Conservation (phyloP, 2,888 invertebrate species). For the Eueremaeus valkanovi region DNA sequence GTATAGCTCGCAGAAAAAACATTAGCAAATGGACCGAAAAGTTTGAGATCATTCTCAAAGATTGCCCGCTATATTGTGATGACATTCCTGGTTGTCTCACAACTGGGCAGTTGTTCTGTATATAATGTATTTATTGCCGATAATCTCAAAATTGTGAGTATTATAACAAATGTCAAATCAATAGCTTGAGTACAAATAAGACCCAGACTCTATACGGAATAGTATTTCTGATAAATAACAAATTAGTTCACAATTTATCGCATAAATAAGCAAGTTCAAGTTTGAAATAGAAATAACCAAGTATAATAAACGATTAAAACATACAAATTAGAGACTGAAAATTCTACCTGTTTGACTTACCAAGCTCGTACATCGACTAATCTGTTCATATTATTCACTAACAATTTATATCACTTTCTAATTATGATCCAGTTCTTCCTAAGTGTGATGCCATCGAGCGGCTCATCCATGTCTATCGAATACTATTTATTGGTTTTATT, state of each 20-base stretch:
- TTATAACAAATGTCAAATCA: not conserved
- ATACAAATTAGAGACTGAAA: too few species aligned
- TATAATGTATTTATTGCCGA: constrained; percentile 88
- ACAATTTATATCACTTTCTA: too few species aligned
- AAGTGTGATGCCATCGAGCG: not conserved
- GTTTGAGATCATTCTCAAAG: constrained; percentile 12
- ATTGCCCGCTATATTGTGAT: constrained; percentile 59
- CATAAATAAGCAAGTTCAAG: too few species aligned
- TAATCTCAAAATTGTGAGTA: constrained; percentile 68
- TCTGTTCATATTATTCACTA: too few species aligned
- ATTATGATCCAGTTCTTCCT: not conserved
- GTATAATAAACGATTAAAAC: too few species aligned
- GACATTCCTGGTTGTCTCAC: constrained; percentile 80
- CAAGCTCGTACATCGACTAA: too few species aligned
- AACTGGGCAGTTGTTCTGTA: constrained; percentile 91
- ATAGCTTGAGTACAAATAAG: not conserved
- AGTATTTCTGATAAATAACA: too few species aligned
- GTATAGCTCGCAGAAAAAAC: constrained; percentile 36
- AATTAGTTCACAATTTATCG: too few species aligned
- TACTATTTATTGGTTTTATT: constrained; percentile 29
- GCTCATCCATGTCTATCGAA: constrained; percentile 2
- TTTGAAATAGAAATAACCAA: too few species aligned
- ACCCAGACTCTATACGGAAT: too few species aligned
- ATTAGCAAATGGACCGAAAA: constrained; percentile 26
- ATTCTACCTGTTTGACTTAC: too few species aligned